Evolutionary conservation across 2,888 invertebrate species (phyloP), one percentile per base, ranked within the genome.

Genomic region (Chymomyza caudatula): DNA sequence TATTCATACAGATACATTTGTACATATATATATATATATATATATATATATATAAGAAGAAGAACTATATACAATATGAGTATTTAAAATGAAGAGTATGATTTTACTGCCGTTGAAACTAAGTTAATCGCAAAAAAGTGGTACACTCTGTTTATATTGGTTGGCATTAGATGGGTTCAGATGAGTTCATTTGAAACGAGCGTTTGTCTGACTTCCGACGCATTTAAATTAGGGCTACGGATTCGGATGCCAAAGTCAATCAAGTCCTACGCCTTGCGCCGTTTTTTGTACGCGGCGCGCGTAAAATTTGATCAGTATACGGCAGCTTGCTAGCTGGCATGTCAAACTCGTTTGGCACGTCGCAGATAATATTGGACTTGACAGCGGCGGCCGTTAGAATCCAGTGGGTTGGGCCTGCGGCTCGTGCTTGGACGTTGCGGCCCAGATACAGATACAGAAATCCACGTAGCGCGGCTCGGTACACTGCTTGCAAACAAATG

Each of bases 141-240:
- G 60, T 58, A n/a, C n/a, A n/a, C n/a, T n/a, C n/a, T n/a, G n/a
- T n/a, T n/a, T n/a, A n/a, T n/a, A 54, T 58, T 58, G 53, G 53
- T 37, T 42, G 23, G 55, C 29, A 44, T 52, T 58, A 29, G 58
- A 49, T 52, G 60, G 60, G 52, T 60, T 60, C 60, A 22, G 19
- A 37, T 37, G 29, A 37, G 29, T 37, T 37, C 29, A 37, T 37
- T 11, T 42, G 42, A 42, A 55, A 58, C 29, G 29, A 37, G 29
- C 49, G 52, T 57, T 37, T 11, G 29, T 11, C 29, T 37, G 43
- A 23, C 63, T 63, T 59, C 63, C 63, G 67, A 63, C 69, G 78
- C 77, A 85, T 86, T 86, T 81, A 87, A 87, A 87, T 87, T 86
- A 86, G 85, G 69, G 67, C 71, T 74, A 69, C 74, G 67, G 72